phyloP scores from a whole-genome alignment of 2,113 vertebrate species.

The Catharus bicknelli region DNA sequence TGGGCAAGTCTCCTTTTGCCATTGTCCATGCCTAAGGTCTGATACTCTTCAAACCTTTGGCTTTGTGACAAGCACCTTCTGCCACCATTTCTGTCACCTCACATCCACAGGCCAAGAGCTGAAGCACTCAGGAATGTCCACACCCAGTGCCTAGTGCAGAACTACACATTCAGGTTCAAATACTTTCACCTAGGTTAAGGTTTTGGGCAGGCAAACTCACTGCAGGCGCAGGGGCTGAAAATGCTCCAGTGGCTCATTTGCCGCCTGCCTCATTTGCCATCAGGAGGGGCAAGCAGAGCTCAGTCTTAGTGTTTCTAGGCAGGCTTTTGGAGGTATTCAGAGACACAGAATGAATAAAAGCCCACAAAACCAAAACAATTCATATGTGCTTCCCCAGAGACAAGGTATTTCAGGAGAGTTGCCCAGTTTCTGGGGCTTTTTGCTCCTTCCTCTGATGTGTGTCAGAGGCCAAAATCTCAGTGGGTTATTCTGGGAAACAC shows the following conservation, averaged over 20 bases:
- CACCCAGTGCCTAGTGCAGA: not conserved
- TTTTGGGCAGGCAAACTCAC: not conserved
- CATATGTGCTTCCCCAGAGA: not conserved
- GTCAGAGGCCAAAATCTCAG: not conserved
- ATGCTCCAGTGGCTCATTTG: conserved; percentile 9
- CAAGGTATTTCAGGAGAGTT: not conserved
- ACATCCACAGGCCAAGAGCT: not conserved
- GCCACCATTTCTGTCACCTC: not conserved
- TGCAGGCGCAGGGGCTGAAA: not conserved
- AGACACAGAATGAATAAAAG: not conserved
- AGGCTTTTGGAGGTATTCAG: conserved; percentile 47
- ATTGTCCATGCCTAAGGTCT: not conserved
- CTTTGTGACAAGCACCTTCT: not conserved
- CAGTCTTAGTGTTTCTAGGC: conserved; percentile 41
- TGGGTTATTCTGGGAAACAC: not conserved
- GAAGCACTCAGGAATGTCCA: not conserved
- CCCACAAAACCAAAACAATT: conserved; percentile 13
- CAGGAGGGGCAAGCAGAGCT: not conserved
- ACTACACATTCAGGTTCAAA: not conserved
- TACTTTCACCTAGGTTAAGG: not conserved
- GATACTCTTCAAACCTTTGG: not conserved
- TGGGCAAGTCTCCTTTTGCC: not conserved
- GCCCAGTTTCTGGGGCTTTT: not conserved
- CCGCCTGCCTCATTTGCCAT: not conserved
- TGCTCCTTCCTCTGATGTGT: not conserved